Evolutionary conservation across 1,140 invertebrate genomes (phyloP).

Genomic region (Dreissena rostriformis): DNA sequence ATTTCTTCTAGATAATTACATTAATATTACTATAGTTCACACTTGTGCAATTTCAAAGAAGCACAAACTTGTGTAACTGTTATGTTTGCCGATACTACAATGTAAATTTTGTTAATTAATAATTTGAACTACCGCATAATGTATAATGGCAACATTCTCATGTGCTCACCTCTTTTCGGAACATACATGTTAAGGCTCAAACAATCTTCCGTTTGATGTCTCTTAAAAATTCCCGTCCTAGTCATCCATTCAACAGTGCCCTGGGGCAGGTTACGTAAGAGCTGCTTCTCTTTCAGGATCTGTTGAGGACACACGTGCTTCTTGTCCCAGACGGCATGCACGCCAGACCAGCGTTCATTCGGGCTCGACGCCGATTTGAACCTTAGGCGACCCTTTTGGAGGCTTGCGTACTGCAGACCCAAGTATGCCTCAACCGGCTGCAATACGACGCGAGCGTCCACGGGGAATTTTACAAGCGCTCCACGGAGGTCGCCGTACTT

Average conservation of each 20-base stretch:
- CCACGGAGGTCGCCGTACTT: conserved; percentile 95
- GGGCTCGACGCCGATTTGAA: conserved; percentile 97
- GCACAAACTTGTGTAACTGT: too few relatives aligned
- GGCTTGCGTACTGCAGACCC: conserved; percentile 97
- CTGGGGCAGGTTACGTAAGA: conserved; percentile 88
- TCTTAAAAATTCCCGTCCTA: conserved; percentile 91
- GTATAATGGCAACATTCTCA: too few relatives aligned
- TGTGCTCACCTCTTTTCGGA: too few relatives aligned
- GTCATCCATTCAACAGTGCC: conserved; percentile 93
- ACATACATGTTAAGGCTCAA: too few relatives aligned
- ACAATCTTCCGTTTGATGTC: too few relatives aligned
- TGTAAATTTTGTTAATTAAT: too few relatives aligned
- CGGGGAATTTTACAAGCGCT: too few relatives aligned
- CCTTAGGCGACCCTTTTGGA: conserved; percentile 92
- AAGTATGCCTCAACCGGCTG: conserved; percentile 96
- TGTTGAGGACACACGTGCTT: conserved; percentile 91
- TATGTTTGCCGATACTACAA: too few relatives aligned
- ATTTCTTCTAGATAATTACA: too few relatives aligned
- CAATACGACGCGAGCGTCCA: conserved; percentile 85
- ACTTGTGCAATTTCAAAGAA: too few relatives aligned
- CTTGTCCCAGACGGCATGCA: conserved; percentile 90
- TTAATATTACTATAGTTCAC: too few relatives aligned
- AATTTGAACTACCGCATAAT: too few relatives aligned
- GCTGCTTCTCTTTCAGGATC: conserved; percentile 86
- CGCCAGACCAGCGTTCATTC: conserved; percentile 89